phyloP scores from a whole-genome alignment of 2,797 vertebrate species.

The Ara ararauna region DNA sequence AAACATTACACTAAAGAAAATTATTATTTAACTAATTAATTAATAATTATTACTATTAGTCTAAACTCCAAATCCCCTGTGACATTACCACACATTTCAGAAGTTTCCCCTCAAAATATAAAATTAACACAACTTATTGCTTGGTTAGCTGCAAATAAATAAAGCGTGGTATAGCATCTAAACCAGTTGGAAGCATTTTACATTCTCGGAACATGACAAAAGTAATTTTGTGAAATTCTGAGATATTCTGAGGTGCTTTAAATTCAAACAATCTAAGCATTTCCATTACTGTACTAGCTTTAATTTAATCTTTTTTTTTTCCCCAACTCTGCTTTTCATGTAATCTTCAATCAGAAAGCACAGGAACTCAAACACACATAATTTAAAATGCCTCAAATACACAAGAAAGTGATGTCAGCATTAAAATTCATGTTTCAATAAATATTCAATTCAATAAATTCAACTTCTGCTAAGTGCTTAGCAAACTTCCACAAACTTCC shows the following conservation, averaged over 20 bases:
- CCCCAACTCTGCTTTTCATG: background rate
- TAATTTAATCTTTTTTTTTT: background rate
- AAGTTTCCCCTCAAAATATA: background rate
- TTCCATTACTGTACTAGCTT: background rate
- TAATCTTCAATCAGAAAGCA: background rate
- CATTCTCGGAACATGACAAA: background rate
- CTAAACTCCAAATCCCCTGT: background rate
- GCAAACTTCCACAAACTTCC: background rate
- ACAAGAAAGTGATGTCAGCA: background rate
- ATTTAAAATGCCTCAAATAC: background rate
- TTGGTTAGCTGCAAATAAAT: conserved; percentile 6
- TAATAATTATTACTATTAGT: background rate
- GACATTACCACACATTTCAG: background rate
- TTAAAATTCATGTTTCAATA: background rate
- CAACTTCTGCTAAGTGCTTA: background rate
- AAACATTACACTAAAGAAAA: background rate
- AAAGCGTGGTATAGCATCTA: background rate
- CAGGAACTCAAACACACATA: background rate
- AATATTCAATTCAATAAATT: too few species aligned
- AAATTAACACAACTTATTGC: background rate
- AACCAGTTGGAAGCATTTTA: background rate
- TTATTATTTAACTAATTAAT: background rate
- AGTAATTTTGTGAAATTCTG: background rate
- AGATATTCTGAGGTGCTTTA: background rate
- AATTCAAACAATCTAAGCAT: background rate